Base-by-base conservation (phyloP, 2,113 vertebrate genomes). In the Albula goreensis region DNA sequence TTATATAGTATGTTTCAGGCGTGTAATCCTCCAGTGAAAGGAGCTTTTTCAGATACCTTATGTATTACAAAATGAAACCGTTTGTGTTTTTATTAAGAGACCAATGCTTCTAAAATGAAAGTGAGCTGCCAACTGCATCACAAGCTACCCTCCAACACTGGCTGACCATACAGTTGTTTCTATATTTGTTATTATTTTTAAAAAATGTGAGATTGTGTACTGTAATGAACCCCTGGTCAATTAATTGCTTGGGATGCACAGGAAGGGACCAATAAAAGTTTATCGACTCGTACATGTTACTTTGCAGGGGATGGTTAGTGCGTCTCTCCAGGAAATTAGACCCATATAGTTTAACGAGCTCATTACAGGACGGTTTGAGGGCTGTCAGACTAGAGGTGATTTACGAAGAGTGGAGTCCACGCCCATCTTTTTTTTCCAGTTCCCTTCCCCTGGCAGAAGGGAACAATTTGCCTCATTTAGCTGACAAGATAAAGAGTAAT, bases 291-390 rank as follows among this genome's bases (percentile, higher is more conserved):
- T 89, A 25, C 90, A 88, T 89, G 80, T 89, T 90, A 85, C 89
- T 90, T 88, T 92, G 88, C 90, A 87, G 88, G 86, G 85, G 91
- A 87, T 94, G 90, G 92, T 93, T 92, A 92, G 89, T 89, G 89
- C 85, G 82, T 92, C 57, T 94, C 94, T 91, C 91, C 92, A 90
- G 91, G 89, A 93, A 94, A 94, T 94, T 90, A 92, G 90, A 89
- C 89, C 89, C 91, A 89, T 94, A 90, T 86, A 85, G 5, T 95
- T 93, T 93, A 94, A 95, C 89, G 81, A 92, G 91, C 93, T 96
- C 89, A 93, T 96, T 96, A 91, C 22, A 19, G 91, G 89, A 79
- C 85, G 19, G 84, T 90, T 91, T 91, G 53, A 0, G 0, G 77
- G 83, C 82, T 92, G 87, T 89, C 87, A 87, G 82, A 87, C 60